Evolutionary conservation across 2,113 vertebrate genomes (phyloP).

Genomic region (Rutilus rutilus): DNA sequence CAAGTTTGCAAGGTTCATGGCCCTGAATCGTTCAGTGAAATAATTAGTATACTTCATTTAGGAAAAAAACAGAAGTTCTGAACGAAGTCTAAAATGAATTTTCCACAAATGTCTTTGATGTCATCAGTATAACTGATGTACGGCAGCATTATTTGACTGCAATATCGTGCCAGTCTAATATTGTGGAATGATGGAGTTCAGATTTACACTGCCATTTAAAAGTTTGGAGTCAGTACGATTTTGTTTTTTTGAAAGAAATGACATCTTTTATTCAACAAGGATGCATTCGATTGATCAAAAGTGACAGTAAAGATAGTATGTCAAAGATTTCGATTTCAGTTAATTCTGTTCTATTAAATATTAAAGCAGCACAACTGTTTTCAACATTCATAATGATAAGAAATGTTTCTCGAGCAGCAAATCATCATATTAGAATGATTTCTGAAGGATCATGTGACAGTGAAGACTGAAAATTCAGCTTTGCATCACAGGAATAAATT

Average conservation of each 20-base stretch:
- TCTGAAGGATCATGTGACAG: neutral
- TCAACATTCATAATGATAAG: neutral
- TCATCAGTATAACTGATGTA: too few species aligned
- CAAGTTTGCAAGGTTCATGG: neutral
- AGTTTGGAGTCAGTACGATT: too few species aligned
- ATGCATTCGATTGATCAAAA: neutral
- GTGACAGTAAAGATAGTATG: neutral
- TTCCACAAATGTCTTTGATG: neutral
- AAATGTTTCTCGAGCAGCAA: neutral
- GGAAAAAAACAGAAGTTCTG: neutral
- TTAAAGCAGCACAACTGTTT: neutral
- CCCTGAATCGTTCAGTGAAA: neutral
- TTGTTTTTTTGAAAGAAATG: too few species aligned
- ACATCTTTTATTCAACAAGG: too few species aligned
- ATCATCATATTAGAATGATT: neutral
- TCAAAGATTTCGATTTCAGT: neutral
- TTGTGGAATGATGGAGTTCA: too few species aligned
- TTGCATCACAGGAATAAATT: neutral
- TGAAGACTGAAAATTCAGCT: neutral
- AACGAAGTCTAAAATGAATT: neutral
- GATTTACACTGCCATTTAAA: too few species aligned
- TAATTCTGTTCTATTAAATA: neutral
- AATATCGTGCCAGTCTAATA: too few species aligned
- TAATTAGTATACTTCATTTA: neutral
- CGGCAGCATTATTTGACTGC: too few species aligned